Conservation (phyloP, 2,113 vertebrate species). For the Mirza zaza region DNA sequence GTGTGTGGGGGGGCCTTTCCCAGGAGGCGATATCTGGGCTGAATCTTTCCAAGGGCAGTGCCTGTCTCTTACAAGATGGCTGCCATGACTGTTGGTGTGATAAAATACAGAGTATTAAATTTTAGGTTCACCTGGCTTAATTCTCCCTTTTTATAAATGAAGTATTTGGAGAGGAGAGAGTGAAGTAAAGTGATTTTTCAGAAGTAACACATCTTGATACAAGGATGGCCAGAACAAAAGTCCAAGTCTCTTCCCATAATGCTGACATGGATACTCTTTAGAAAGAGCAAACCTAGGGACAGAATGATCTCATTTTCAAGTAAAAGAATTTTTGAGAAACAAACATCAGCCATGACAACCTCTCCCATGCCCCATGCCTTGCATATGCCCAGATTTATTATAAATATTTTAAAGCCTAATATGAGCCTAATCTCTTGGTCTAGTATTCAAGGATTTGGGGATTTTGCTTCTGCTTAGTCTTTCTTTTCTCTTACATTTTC, state of each 20-base stretch:
- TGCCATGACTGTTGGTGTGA: background rate
- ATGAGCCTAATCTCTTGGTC: background rate
- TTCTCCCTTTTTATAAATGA: background rate
- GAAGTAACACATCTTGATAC: background rate
- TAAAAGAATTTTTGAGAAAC: background rate
- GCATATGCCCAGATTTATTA: background rate
- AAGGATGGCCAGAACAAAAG: background rate
- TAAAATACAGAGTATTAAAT: background rate
- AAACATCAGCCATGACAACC: background rate
- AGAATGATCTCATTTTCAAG: conserved; percentile 25
- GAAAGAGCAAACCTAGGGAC: background rate
- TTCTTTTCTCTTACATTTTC: background rate
- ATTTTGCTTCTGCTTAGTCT: background rate
- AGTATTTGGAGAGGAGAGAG: background rate
- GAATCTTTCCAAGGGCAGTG: background rate
- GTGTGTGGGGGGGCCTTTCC: background rate
- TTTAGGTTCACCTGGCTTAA: background rate
- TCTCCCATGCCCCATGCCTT: background rate
- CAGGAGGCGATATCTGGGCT: background rate
- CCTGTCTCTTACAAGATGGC: rapidly evolving
- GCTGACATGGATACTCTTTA: background rate
- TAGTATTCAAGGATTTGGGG: background rate
- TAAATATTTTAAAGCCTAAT: background rate
- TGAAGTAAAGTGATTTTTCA: background rate
- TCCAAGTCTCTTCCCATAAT: background rate